phyloP scores from a whole-genome alignment of 2,113 vertebrate species.

The Lampris incognitus region DNA sequence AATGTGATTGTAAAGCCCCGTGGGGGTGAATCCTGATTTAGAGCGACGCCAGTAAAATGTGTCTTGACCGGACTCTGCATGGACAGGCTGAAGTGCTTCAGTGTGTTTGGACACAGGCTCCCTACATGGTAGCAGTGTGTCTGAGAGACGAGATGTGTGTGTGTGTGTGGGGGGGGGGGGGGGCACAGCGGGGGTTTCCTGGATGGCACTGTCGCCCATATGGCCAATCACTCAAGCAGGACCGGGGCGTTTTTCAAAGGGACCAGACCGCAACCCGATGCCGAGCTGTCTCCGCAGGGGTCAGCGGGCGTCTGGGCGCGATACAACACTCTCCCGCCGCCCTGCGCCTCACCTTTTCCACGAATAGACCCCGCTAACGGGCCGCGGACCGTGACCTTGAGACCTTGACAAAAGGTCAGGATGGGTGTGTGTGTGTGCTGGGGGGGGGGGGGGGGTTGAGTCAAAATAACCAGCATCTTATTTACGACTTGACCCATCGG shows the following conservation, averaged over 20 bases:
- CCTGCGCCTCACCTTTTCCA: slow-evolving; percentile 44
- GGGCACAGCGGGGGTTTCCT: slow-evolving; percentile 64
- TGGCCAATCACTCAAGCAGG: slow-evolving; percentile 78
- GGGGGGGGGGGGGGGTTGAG: slow-evolving; percentile 25
- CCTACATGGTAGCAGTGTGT: no score
- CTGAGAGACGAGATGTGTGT: slow-evolving; percentile 49
- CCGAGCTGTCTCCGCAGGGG: slow-evolving; percentile 75
- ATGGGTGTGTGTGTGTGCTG: neutral
- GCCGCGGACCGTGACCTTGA: slow-evolving; percentile 73
- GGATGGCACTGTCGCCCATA: slow-evolving; percentile 75
- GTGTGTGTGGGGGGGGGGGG: slow-evolving; percentile 14
- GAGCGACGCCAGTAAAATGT: no score
- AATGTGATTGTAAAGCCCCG: no score
- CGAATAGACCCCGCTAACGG: slow-evolving; percentile 66
- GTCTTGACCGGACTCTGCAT: no score
- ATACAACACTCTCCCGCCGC: slow-evolving; percentile 68
- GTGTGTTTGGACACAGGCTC: no score
- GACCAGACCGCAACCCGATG: slow-evolving; percentile 73
- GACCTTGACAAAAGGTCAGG: slow-evolving; percentile 57
- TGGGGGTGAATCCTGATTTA: no score
- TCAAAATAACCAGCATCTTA: slow-evolving; percentile 62
- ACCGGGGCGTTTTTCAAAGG: slow-evolving; percentile 69
- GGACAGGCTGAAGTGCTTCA: no score
- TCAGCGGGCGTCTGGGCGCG: slow-evolving; percentile 75
- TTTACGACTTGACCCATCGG: slow-evolving; percentile 49